Base-by-base conservation (phyloP, 2,797 vertebrate genomes). In the Pelochelys cantorii region DNA sequence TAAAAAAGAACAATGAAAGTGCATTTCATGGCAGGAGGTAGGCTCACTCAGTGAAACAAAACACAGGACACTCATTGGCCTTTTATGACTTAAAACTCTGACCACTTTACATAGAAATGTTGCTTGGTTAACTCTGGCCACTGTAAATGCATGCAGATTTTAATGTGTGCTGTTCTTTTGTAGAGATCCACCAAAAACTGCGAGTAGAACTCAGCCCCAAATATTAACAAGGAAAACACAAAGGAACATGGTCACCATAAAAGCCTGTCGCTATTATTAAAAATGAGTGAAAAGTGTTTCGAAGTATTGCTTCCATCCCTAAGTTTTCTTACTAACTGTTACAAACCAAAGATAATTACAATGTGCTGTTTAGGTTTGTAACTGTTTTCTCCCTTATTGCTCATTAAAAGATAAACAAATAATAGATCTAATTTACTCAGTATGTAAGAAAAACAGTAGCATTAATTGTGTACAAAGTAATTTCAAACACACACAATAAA, bases 141-240 rank as follows among this genome's bases (percentile, higher is more conserved):
- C 75, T 92, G 90, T 92, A 90, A 80, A 88, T 53, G 18, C 52
- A 55, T 23, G 55, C 20, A 94, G 91, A 94, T 23, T 78, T 27
- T 55, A 83, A 90, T 87, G 87, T 52, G 27, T 85, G 74, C 52
- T 53, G 84, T 78, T 60, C 81, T 83, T 80, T 71, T 84, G 37
- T 83, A 91, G 42, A 85, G 54, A 91, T 48, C 85, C 52, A 77
- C 68, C 20, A 68, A 78, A 56, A 84, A 68, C 68, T 85, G 37
- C 53, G 79, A 90, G 5, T 3, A 80, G 89, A 93, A 83, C 10
- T 83, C 60, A 75, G 79, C 29, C 57, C 71, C 65, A 82, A 84
- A 80, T 0, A 0, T 15, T 84, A 87, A 42, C 65, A 62, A 86
- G 4, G 55, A 5, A 77, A 90, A 78, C 59, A 83, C 65, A 90